These are phyloP conservation scores for Taurulus bubalis DNA, from an alignment of 2,113 vertebrate species.

Conservation along the genomic window DNA sequence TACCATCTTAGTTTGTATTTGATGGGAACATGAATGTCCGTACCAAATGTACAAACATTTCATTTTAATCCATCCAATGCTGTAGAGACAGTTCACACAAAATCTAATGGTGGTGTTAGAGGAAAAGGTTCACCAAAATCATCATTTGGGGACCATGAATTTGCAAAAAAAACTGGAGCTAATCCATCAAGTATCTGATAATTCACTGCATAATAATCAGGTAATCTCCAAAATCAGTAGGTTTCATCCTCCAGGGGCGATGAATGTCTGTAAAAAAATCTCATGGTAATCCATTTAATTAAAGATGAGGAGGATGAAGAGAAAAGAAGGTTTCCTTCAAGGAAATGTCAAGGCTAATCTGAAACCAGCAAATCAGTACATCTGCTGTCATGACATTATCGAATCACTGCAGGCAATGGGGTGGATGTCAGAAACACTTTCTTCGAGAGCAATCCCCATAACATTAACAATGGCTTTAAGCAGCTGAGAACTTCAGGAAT, in stretches of 20 bases:
- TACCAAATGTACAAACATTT: background rate
- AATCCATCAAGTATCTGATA: background rate
- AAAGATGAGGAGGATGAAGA: too few relatives aligned
- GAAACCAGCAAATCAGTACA: constrained; percentile 37
- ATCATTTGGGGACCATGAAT: background rate
- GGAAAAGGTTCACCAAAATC: background rate
- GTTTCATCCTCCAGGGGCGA: background rate
- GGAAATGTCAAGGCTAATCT: constrained; percentile 15
- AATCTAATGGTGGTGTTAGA: too few relatives aligned
- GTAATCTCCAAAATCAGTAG: too few relatives aligned
- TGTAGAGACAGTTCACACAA: background rate
- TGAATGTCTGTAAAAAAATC: background rate
- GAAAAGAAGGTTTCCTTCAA: background rate
- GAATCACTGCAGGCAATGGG: background rate
- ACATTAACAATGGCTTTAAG: constrained; percentile 53
- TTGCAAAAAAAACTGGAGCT: background rate
- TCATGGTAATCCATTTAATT: too few relatives aligned
- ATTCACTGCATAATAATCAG: too few relatives aligned
- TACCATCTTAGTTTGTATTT: too few relatives aligned
- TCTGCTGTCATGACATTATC: constrained; percentile 47
- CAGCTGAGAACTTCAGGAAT: constrained; percentile 36
- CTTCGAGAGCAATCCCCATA: constrained; percentile 19
- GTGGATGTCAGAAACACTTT: constrained; percentile 47
- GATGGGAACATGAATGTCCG: background rate
- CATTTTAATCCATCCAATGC: background rate